Evolutionary conservation across 2,888 invertebrate genomes (phyloP), one percentile per base, ranked within the genome.

Genomic region (Pristionchus entomophagus): DNA sequence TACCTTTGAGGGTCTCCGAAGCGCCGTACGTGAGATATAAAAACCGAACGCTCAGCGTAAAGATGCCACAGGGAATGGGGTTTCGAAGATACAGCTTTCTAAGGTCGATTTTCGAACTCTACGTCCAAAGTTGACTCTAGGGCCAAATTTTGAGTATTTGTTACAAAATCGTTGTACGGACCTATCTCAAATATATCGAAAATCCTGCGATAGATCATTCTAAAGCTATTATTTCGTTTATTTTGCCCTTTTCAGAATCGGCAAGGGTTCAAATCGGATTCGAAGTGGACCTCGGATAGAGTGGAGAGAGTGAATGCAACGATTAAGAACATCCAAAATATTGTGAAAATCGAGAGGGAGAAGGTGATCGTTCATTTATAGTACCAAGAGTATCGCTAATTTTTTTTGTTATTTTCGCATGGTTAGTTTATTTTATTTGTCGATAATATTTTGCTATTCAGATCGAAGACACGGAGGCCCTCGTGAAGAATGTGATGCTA

Each of bases 251-350:
- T 82, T 0, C 32, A 80, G 53, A 32, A 3, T 22, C 77, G 17
- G 35, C 38, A 22, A 17, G 56, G 49, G 32, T 5, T 80, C 22
- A 8, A 32, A 49, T 49, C 51, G 78, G 78, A 51, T 19, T 17
- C 78, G 1, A 80, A 51, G 22, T 80, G 78, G 78, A 80, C 51
- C 22, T 51, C 49, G 32, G 78, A 80, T 19, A 26, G 51, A 17
- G 78, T n/a, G 51, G 78, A 51, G 32, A 29, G 32, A 19, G 78
- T 80, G 35, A 45, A 65, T 14, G 45, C 29, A 6, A 65, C 49
- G 6, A 49, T 84, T 12, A 84, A 65, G 83, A 84, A 84, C 65
- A 65, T 84, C n/a, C 26, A 65, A 45, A 84, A 84, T 62, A 32
- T 84, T 5, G 45, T 65, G 49, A 35, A 38, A 32, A 0, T 26